A percentile compares a stretch with the other conserved stretches of the same genome.
phyloP scores from a whole-genome alignment of 1,140 invertebrate species.

The Drosophila littoralis region DNA sequence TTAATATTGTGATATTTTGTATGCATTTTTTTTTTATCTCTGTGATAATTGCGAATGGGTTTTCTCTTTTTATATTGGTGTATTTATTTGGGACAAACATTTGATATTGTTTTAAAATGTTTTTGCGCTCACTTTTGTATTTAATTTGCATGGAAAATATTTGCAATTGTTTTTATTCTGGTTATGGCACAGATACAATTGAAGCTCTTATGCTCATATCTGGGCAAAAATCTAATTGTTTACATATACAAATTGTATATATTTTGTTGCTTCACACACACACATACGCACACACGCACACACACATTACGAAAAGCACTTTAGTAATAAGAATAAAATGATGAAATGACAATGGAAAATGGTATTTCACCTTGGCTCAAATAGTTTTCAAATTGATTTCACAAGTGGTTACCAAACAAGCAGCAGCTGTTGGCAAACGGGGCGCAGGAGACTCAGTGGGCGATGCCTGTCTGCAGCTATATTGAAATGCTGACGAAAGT shows the following conservation, averaged over 20 bases:
- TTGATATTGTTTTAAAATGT: conserved; percentile 31
- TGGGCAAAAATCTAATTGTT: conserved; percentile 32
- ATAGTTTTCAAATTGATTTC: conserved; percentile 73
- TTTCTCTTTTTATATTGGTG: background rate
- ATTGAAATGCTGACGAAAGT: conserved; percentile 54
- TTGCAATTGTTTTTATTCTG: conserved; percentile 21
- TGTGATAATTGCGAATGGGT: conserved; percentile 5
- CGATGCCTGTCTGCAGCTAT: conserved; percentile 36
- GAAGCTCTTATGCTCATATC: conserved; percentile 20
- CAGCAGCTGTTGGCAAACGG: conserved; percentile 21
- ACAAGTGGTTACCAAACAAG: conserved; percentile 73
- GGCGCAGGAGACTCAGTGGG: background rate
- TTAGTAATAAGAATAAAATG: conserved; percentile 36
- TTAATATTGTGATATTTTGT: conserved; percentile 1
- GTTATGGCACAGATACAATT: conserved; percentile 3
- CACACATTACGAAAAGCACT: conserved; percentile 16
- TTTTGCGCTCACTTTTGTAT: conserved; percentile 27
- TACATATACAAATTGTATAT: conserved; percentile 25
- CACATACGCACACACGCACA: conserved; percentile 10
- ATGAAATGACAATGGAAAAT: conserved; percentile 50
- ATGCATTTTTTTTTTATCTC: background rate
- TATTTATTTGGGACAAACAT: conserved; percentile 32
- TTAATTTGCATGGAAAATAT: conserved; percentile 30
- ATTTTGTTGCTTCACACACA: conserved; percentile 20
- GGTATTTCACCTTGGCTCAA: conserved; percentile 35